Conservation (phyloP, 1,140 invertebrate genomes). For the Leptestheria dahalacensis region DNA sequence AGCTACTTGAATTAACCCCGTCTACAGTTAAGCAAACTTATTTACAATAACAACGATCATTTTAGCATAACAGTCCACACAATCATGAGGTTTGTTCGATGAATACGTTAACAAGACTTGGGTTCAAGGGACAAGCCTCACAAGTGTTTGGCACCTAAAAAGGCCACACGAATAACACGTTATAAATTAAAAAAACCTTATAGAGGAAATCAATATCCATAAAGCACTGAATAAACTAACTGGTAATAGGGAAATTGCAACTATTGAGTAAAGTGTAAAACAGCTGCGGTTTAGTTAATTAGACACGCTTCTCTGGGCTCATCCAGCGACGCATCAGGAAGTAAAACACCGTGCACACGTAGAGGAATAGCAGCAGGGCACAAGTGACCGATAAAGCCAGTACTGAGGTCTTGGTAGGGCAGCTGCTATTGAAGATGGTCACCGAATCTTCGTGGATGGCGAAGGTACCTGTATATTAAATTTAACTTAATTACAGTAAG, state of each 20-base stretch:
- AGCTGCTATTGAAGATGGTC: conserved; percentile 33
- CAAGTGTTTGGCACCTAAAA: neutral
- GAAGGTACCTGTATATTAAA: conserved; percentile 6
- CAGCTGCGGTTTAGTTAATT: neutral
- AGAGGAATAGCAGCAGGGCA: conserved; percentile 72
- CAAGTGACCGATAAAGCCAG: conserved; percentile 74
- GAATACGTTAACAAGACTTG: neutral
- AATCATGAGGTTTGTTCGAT: neutral
- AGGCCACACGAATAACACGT: no score
- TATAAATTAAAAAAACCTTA: no score
- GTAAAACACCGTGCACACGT: conserved; percentile 73
- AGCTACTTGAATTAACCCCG: no score
- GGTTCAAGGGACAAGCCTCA: neutral
- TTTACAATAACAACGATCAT: no score
- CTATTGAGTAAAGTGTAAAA: neutral
- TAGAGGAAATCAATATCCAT: no score
- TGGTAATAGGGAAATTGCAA: neutral
- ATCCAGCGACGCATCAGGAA: conserved; percentile 85
- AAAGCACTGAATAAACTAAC: no score
- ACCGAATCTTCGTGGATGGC: conserved; percentile 9
- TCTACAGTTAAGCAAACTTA: no score
- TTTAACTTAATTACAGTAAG: neutral
- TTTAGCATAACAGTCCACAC: no score
- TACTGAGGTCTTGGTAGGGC: conserved; percentile 77
- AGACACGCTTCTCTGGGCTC: conserved; percentile 50